phyloP scores from a whole-genome alignment of 64 coral and sea anemone genomes.

The Stichodactyla helianthus region DNA sequence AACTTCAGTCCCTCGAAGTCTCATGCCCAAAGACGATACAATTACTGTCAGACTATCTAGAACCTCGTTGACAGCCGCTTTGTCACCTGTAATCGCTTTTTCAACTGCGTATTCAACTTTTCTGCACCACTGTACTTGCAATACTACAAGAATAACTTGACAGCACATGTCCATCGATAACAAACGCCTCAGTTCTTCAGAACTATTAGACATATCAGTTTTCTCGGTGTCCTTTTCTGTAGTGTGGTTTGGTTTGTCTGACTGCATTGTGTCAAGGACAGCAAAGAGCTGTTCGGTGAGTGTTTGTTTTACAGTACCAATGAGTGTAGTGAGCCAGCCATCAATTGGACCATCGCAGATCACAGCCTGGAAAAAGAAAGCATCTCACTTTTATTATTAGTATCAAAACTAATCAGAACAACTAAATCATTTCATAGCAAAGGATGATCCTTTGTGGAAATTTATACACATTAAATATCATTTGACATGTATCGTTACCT shows the following conservation, averaged over 20 bases:
- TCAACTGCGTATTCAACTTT: constrained; percentile 68
- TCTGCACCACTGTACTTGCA: constrained; percentile 68
- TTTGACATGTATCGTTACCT: constrained; percentile 30
- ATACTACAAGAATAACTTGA: constrained; percentile 65
- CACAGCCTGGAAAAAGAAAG: constrained; percentile 33
- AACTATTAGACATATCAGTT: not conserved
- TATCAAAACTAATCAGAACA: too few relatives aligned
- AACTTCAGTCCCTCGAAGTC: not conserved
- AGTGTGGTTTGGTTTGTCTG: constrained; percentile 5
- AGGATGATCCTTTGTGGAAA: too few relatives aligned
- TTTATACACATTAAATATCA: not conserved
- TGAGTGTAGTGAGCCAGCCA: constrained; percentile 61
- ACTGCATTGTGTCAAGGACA: constrained; percentile 5
- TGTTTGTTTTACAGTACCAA: constrained; percentile 54
- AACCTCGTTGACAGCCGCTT: constrained; percentile 36
- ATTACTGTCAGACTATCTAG: constrained; percentile 55
- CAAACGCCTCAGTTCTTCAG: constrained; percentile 32
- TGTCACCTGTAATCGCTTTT: constrained; percentile 31
- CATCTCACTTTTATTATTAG: too few relatives aligned
- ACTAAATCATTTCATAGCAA: too few relatives aligned
- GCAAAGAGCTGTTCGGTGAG: constrained; percentile 59
- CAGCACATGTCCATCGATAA: constrained; percentile 68
- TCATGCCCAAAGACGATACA: not conserved
- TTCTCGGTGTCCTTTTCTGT: constrained; percentile 17
- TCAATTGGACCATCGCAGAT: constrained; percentile 89